These are phyloP conservation scores for Micronycteris hirsuta DNA, from an alignment of 2,113 vertebrate species.

Conservation along the genomic window DNA sequence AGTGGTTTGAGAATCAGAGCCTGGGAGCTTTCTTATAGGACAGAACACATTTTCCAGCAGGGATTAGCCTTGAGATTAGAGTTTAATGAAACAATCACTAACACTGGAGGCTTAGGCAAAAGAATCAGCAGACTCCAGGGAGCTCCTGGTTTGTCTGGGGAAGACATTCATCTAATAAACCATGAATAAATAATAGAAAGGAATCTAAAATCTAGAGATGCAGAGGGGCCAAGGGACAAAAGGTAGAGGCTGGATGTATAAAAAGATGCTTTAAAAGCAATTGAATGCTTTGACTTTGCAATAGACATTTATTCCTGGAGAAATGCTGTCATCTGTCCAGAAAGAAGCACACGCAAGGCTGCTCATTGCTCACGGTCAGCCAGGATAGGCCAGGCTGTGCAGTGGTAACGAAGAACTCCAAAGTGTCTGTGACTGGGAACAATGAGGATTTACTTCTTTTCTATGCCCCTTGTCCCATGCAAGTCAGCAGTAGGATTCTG, in stretches of 20 bases:
- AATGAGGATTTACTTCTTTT: not conserved
- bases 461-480: not conserved
- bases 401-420: not conserved
- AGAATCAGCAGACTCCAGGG: conserved; percentile 20
- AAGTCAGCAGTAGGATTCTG: not conserved
- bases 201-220: conserved; percentile 39
- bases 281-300: conserved; percentile 6
- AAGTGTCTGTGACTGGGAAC: not conserved
- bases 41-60: conserved; percentile 57
- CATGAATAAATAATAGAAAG: conserved; percentile 68
- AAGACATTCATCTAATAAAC: conserved; percentile 69
- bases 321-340: not conserved
- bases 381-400: not conserved
- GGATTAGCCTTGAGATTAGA: conserved; percentile 60
- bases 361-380: not conserved
- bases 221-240: conserved; percentile 17
- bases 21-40: conserved; percentile 41
- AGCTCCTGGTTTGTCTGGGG: conserved; percentile 44
- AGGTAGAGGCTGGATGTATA: not conserved
- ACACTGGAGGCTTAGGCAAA: conserved; percentile 1
- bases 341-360: not conserved
- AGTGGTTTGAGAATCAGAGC: conserved; percentile 34
- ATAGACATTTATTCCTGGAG: not conserved
- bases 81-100: conserved; percentile 72
- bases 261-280: conserved; percentile 48